Base-by-base conservation (phyloP, 2,797 vertebrate species). In the Thaleichthys pacificus region DNA sequence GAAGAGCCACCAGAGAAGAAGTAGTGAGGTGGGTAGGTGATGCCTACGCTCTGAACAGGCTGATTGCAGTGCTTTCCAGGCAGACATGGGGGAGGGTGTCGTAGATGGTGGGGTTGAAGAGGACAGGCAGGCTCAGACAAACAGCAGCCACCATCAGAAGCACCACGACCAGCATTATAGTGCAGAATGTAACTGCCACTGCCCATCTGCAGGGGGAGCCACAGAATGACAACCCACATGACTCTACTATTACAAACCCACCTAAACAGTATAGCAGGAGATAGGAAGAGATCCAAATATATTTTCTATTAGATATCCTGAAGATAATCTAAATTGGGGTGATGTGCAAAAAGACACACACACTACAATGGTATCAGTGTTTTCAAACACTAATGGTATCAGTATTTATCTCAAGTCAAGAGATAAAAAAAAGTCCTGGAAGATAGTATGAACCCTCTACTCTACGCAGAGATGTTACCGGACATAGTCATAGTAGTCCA, bases 41-140 rank as follows among this genome's bases (percentile, higher is more conserved):
- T 42, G 24, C 94, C 93, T 91, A 95, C 94, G 79, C 30, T 86
- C 93, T 77, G 63, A 95, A 93, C 4, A 93, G 70, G n/a, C 86
- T 77, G 71, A 91, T 89, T 0, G 93, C 93, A 0, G 86, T 87
- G 68, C 89, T 82, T 19, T 90, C 90, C 73, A 89, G 81, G 71
- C 81, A 76, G 77, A 91, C 86, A 0, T 83, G 76, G 71, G 89
- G 83, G 0, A 83, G 80, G 0, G 86, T 81, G 19, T 92, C 88
- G 26, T 90, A 84, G 51, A 90, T 57, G 62, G 82, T 66, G 8
- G 77, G 74, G 51, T 38, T 73, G 28, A 87, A 85, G 0, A 94
- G 86, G 0, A 92, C 90, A 0, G 88, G 90, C 0, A 85, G 17
- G 26, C 94, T 94, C 24, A 95, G 80, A 32, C 72, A 76, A 75